Evolutionary conservation across 2,797 vertebrate genomes (phyloP).

Genomic region (Prunella strophiata): DNA sequence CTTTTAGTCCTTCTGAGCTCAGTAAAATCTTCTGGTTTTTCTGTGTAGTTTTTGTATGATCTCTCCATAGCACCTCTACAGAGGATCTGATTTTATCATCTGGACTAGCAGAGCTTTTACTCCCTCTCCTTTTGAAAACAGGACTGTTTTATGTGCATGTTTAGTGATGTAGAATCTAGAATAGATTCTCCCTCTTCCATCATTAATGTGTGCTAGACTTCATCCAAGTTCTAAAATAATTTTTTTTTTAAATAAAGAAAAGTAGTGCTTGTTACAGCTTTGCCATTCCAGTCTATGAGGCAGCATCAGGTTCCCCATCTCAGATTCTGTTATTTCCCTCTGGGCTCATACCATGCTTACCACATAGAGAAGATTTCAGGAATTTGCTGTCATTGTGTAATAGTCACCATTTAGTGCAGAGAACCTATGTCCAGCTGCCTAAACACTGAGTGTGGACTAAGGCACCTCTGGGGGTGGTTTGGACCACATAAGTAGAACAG

Average conservation of each 20-base stretch:
- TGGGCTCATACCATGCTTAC: background rate
- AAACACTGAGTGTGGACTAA: background rate
- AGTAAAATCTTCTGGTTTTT: background rate
- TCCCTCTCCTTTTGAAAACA: background rate
- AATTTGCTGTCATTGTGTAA: constrained; percentile 30
- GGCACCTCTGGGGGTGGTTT: constrained; percentile 40
- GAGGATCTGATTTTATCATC: background rate
- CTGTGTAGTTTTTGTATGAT: background rate
- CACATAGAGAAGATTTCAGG: constrained; percentile 20
- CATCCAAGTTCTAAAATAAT: background rate
- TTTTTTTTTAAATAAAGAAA: background rate
- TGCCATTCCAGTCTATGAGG: background rate
- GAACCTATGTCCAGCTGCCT: background rate
- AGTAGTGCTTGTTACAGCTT: background rate
- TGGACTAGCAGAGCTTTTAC: background rate
- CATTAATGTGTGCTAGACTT: background rate
- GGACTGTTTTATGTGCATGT: background rate
- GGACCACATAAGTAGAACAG: constrained; percentile 65
- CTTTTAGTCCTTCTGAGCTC: background rate
- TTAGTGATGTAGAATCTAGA: background rate
- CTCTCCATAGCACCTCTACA: background rate
- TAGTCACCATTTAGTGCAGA: background rate
- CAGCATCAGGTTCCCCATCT: background rate
- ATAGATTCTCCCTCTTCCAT: background rate
- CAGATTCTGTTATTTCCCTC: background rate